These are phyloP conservation scores for Typhlichthys subterraneus DNA, from an alignment of 2,797 vertebrate species.

Conservation along the genomic window DNA sequence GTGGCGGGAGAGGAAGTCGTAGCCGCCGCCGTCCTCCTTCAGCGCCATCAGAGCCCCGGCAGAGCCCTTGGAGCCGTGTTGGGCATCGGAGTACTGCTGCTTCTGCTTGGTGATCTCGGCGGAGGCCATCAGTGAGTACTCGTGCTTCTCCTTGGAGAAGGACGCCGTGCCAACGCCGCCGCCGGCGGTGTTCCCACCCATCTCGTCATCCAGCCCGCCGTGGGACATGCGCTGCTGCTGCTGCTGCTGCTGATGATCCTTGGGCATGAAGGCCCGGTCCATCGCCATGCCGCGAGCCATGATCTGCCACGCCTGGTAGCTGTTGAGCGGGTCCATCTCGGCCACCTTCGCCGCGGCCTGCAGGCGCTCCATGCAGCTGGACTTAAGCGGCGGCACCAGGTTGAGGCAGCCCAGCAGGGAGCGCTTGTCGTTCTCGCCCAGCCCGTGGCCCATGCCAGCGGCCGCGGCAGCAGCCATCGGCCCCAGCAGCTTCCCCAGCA, in stretches of 20 bases:
- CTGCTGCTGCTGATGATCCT: constrained; percentile 82
- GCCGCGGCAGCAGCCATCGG: constrained; percentile 88
- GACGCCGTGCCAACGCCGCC: constrained; percentile 80
- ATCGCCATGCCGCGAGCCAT: constrained; percentile 97
- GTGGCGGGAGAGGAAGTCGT: constrained; percentile 89
- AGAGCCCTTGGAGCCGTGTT: constrained; percentile 88
- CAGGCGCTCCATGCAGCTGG: constrained; percentile 96
- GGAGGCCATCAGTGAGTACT: constrained; percentile 87
- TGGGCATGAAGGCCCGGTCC: constrained; percentile 95
- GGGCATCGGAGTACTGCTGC: constrained; percentile 84
- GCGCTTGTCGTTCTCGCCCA: constrained; percentile 93
- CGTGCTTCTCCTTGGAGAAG: constrained; percentile 95
- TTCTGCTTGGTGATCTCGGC: constrained; percentile 93
- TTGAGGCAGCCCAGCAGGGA: constrained; percentile 95
- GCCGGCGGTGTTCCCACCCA: constrained; percentile 74
- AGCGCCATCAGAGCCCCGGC: constrained; percentile 82
- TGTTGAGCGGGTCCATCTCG: constrained; percentile 98
- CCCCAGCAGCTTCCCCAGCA: constrained; percentile 92
- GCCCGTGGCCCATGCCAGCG: constrained; percentile 82
- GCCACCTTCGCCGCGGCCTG: constrained; percentile 97
- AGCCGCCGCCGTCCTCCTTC: constrained; percentile 88
- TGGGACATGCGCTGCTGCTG: constrained; percentile 86
- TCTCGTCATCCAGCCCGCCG: constrained; percentile 88
- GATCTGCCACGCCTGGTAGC: constrained; percentile 99
- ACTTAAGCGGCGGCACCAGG: constrained; percentile 96